Evolutionary conservation across 2,113 vertebrate genomes (phyloP), one percentile per base, ranked within the genome.

Genomic region (Rhinopomastus cyanomelas): DNA sequence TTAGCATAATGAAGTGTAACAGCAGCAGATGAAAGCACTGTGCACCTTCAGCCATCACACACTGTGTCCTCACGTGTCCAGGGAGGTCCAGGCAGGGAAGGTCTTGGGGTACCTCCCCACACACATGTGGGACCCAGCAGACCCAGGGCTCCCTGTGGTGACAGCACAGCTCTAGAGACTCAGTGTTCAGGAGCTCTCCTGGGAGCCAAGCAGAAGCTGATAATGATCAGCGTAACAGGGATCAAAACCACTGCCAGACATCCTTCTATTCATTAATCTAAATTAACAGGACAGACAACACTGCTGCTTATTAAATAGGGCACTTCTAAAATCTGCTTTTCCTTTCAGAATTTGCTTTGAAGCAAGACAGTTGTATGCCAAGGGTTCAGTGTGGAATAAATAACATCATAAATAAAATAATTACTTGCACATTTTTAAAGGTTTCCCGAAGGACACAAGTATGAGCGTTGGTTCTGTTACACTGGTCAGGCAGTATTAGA

Each of bases 31-130:
- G 66, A 89, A 89, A 87, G 69, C 1, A 0, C 78, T 55, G 32
- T 0, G 49, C 49, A 32, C 57, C 61, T 74, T 30, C 56, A 87
- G 77, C 42, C 77, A 25, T 20, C 25, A 20, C 59, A 42, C 26
- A 1, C 16, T 11, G 74, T 0, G 0, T 30, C 37, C 80, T 49
- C 65, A 9, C 0, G 11, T 2, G 30, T 10, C 36, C 59, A 14
- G 5, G 72, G 75, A 73, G 30, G 36, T 39, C 18, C 7, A 17
- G 1, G 71, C 48, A 36, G 87, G 65, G 87, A 72, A 71, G 48
- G 23, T 42, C 73, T 37, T 2, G 1, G 57, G 49, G 49, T 76
- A 77, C 20, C 30, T 22, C 48, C 71, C 36, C 0, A 0, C 48
- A 6, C 37, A 21, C 1, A 0, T 1, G 0, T 0, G 13, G 32